Evolutionary conservation across 2,888 invertebrate species (phyloP), one percentile per base, ranked within the genome.

Genomic region (Acrobasis suavella): DNA sequence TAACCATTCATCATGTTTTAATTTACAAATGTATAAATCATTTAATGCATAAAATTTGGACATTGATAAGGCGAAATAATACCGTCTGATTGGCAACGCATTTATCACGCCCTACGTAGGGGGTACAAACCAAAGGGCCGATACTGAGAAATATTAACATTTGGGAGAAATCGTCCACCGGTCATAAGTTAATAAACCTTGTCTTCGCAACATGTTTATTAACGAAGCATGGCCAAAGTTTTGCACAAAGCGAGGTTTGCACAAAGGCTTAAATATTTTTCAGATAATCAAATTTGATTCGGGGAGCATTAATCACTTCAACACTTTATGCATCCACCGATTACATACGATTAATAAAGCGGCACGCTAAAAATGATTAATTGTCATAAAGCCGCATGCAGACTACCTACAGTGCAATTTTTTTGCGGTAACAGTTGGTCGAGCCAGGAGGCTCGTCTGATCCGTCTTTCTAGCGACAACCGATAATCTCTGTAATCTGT

Each of bases 251-350:
- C 46, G 32, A 37, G 9, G 16, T 71, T 76, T 69, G 65, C 69
- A 72, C 72, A 72, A 72, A 67, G 66, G 66, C 74, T 77, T 72
- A 76, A 76, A 78, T 75, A 79, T 75, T 81, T 84, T 81, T 79
- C 80, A 80, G 81, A 82, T 87, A 87, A 89, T 87, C 84, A 83
- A 86, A 87, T 87, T 82, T 82, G 83, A 87, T 85, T 84, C 82
- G 75, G 75, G 75, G 69, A 71, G 80, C 86, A 89, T 89, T 89
- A 89, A 90, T 91, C 89, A 89, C 82, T 83, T 88, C 86, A 87
- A 83, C 87, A 86, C 88, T 85, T 89, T 86, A 82, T 75, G 76
- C 72, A 77, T 75, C 76, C 78, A 75, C 80, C 79, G 85, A 85
- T 87, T 86, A 82, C 84, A 65, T 62, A 77, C 82, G 80, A 85